A percentile compares a stretch with the other conserved stretches of the same genome.
phyloP scores from a whole-genome alignment of 2,888 invertebrate genomes.

The Drosophila atroscutellata region DNA sequence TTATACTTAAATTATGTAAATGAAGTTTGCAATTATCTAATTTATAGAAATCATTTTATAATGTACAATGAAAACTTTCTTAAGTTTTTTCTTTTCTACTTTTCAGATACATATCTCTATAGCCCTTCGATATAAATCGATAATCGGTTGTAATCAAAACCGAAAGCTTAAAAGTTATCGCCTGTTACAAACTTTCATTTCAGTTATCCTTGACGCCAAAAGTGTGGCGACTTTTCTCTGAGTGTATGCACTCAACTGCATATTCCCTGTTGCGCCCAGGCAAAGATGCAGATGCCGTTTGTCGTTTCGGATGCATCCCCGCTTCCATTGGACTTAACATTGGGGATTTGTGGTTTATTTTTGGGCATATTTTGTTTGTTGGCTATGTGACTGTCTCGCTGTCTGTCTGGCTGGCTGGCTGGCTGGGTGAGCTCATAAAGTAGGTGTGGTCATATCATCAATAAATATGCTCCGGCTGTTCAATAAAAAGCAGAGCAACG shows the following conservation, averaged over 20 bases:
- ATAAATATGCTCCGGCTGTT: slow-evolving; percentile 69
- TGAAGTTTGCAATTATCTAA: background rate
- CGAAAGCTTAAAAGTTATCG: background rate
- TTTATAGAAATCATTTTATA: background rate
- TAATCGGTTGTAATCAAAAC: background rate
- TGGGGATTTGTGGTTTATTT: slow-evolving; percentile 75
- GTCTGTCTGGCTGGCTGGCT: background rate
- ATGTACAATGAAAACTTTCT: background rate
- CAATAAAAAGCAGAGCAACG: slow-evolving; percentile 70
- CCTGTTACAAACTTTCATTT: background rate
- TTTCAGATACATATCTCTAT: background rate
- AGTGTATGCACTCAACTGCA: slow-evolving; percentile 1
- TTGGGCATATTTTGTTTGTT: slow-evolving; percentile 40
- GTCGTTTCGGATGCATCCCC: slow-evolving; percentile 14
- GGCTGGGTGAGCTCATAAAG: slow-evolving; percentile 60
- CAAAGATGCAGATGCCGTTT: slow-evolving; percentile 4
- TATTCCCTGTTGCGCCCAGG: background rate
- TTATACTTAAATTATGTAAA: background rate
- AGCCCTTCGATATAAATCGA: background rate
- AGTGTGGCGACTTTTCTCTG: background rate
- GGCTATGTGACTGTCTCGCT: background rate
- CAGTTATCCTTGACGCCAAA: background rate
- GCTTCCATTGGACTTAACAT: slow-evolving; percentile 56
- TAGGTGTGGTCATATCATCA: slow-evolving; percentile 77
- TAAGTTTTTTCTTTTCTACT: background rate